These are phyloP conservation scores for Syngnathus acus DNA, from an alignment of 2,797 vertebrate species.

Conservation along the genomic window DNA sequence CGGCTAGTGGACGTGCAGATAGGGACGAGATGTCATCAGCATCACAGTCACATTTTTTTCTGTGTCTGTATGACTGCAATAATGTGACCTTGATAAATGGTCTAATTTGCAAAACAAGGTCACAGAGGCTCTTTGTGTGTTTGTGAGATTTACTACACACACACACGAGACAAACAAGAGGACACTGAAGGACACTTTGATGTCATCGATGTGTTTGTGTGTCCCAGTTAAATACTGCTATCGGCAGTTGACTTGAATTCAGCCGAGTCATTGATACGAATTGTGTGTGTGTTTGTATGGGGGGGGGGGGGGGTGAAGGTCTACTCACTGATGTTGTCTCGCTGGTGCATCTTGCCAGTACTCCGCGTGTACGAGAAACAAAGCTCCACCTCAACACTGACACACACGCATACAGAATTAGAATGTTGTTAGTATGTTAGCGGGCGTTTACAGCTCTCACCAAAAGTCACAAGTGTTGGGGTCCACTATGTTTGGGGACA, in stretches of 20 bases:
- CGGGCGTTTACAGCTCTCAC: slow-evolving; percentile 32
- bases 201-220: slow-evolving; percentile 18
- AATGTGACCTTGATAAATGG: slow-evolving; percentile 26
- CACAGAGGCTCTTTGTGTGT: neutral
- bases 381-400: slow-evolving; percentile 76
- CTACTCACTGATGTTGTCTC: slow-evolving; percentile 80
- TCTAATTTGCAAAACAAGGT: slow-evolving; percentile 9
- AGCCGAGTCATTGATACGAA: no score
- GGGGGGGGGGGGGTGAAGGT: neutral
- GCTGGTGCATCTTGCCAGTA: slow-evolving; percentile 63
- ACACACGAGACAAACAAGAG: slow-evolving; percentile 18
- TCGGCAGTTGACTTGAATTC: slow-evolving; percentile 9
- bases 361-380: slow-evolving; percentile 84
- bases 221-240: slow-evolving; percentile 12
- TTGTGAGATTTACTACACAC: slow-evolving; percentile 29
- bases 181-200: slow-evolving; percentile 33
- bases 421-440: neutral
- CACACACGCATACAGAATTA: slow-evolving; percentile 10
- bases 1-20: slow-evolving; percentile 18
- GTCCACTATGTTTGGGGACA: slow-evolving; percentile 72
- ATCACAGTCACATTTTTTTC: neutral
- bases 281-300: neutral
- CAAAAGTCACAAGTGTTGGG: slow-evolving; percentile 64
- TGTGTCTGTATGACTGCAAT: slow-evolving; percentile 12
- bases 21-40: neutral